phyloP scores from a whole-genome alignment of 2,113 vertebrate species.

The Pontoporia blainvillei region DNA sequence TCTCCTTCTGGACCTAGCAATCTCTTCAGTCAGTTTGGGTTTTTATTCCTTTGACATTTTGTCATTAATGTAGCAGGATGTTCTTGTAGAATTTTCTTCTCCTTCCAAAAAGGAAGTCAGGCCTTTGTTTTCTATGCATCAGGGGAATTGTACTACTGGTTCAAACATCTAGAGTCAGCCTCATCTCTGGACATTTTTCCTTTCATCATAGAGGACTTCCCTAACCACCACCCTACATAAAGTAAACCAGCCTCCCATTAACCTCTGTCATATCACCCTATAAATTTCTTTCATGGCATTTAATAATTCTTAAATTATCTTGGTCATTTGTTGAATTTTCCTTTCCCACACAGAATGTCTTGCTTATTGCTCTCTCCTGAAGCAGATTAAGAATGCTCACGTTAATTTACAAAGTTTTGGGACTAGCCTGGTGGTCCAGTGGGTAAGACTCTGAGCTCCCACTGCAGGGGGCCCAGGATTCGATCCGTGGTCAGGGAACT shows the following conservation, averaged over 20 bases:
- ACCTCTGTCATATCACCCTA: not conserved
- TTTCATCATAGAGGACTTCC: not conserved
- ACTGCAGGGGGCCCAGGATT: no score
- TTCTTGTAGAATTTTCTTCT: not conserved
- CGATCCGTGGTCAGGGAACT: no score
- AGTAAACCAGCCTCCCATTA: not conserved
- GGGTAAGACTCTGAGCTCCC: no score
- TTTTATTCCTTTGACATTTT: conserved; percentile 24
- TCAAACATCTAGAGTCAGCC: not conserved
- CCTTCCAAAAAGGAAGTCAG: not conserved
- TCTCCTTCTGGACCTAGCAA: not conserved
- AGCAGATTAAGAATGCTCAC: not conserved
- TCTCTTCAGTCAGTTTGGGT: not conserved
- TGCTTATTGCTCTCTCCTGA: not conserved
- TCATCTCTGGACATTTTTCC: not conserved
- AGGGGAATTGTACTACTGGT: not conserved
- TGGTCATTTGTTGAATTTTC: not conserved
- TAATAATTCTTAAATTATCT: not conserved
- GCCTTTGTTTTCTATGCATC: not conserved
- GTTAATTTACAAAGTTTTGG: not conserved
- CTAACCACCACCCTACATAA: not conserved
- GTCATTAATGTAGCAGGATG: not conserved
- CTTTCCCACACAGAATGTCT: not conserved
- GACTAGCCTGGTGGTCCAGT: no score
- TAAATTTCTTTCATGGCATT: not conserved